These are phyloP conservation scores for Galeruca laticollis DNA, from an alignment of 2,888 invertebrate genomes.

Conservation along the genomic window DNA sequence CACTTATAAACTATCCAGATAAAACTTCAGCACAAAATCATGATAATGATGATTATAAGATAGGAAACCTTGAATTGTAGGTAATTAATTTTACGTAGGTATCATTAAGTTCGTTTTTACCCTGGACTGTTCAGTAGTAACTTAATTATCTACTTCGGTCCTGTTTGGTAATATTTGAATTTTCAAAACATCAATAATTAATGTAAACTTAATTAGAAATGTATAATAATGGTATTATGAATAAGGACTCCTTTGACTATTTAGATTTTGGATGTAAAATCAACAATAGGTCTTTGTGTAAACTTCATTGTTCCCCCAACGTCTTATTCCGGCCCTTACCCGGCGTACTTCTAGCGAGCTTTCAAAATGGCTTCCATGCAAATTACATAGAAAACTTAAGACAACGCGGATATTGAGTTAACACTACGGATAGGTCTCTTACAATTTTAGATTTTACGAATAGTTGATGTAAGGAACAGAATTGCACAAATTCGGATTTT, in stretches of 20 bases:
- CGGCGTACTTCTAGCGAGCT: conserved; percentile 57
- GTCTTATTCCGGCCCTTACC: conserved; percentile 37
- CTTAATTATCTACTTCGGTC: no score
- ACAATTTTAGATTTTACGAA: conserved; percentile 44
- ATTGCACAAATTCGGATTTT: conserved; percentile 48
- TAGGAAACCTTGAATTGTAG: no score
- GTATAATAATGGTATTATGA: neutral
- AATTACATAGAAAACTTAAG: conserved; percentile 68
- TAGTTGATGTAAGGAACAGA: conserved; percentile 45
- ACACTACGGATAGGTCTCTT: conserved; percentile 56
- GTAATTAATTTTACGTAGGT: no score
- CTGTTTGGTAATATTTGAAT: neutral
- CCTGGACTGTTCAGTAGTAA: no score
- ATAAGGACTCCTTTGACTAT: neutral
- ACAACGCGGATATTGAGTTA: conserved; percentile 67
- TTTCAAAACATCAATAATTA: neutral
- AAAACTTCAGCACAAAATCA: no score
- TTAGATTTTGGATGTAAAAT: neutral
- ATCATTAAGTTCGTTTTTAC: no score
- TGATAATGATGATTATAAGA: no score
- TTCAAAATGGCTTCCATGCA: conserved; percentile 68
- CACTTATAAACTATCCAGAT: no score
- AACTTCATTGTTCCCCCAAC: conserved; percentile 27
- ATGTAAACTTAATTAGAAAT: neutral
- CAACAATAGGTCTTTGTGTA: conserved; percentile 1